A percentile compares a stretch with the other conserved stretches of the same genome.
phyloP scores from a whole-genome alignment of 2,113 vertebrate genomes.

The Thinocorus orbignyianus region DNA sequence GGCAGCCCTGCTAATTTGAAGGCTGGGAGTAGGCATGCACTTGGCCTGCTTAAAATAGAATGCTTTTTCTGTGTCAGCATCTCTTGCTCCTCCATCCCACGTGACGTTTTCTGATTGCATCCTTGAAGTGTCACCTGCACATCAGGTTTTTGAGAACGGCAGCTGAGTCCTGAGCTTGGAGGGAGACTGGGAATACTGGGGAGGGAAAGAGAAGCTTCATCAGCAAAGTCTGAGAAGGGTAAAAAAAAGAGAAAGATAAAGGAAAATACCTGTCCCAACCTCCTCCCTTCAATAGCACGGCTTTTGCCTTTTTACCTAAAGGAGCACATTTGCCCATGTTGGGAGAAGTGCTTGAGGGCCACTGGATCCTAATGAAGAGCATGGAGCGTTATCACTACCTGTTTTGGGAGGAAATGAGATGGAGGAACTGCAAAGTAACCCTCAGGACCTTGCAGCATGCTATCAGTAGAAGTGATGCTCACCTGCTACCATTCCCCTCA shows the following conservation, averaged over 20 bases:
- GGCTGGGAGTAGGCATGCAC: not conserved
- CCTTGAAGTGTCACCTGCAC: conserved; percentile 27
- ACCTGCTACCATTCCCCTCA: not conserved
- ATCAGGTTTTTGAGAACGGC: not conserved
- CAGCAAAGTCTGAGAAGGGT: not conserved
- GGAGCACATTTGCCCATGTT: not conserved
- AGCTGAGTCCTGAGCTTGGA: not conserved
- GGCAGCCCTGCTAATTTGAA: not conserved
- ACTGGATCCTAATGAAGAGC: not conserved
- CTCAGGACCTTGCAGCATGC: not conserved
- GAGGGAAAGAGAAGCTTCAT: not conserved
- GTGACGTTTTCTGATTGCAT: not conserved
- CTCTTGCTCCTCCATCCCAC: not conserved
- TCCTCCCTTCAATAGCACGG: not conserved
- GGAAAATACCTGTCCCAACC: not conserved
- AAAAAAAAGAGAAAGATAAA: not conserved
- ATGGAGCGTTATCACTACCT: not conserved
- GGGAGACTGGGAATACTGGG: not conserved
- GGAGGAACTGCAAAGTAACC: not conserved
- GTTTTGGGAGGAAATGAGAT: not conserved
- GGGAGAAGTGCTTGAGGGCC: not conserved
- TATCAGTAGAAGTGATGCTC: not conserved
- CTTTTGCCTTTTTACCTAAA: not conserved
- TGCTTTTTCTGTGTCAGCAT: not conserved
- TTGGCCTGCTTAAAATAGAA: conserved; percentile 35